Conservation (phyloP, 2,888 invertebrate genomes). For the Koerneria pararmatus region DNA sequence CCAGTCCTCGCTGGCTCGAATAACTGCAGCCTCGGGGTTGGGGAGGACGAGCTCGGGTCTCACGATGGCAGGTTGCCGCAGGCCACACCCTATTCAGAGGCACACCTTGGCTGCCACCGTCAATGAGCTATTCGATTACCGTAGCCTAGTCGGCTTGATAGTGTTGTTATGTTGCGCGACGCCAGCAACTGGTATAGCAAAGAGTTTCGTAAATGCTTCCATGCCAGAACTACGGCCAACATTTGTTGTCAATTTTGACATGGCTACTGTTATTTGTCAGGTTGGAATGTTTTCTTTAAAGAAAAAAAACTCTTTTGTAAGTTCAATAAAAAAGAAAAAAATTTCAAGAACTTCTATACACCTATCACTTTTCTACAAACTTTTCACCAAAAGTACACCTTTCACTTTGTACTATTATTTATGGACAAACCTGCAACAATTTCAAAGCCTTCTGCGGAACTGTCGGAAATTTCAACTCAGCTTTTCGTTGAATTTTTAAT, state of each 20-base stretch:
- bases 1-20: too few relatives aligned
- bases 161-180: not conserved
- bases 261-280: constrained; percentile 57
- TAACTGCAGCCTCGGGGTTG: too few relatives aligned
- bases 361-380: too few relatives aligned
- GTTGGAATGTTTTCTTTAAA: not conserved
- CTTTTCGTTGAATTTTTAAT: not conserved
- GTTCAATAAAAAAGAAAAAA: too few relatives aligned
- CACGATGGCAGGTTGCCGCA: too few relatives aligned
- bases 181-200: constrained; percentile 28
- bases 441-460: not conserved
- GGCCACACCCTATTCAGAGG: not conserved
- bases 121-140: too few relatives aligned
- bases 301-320: too few relatives aligned
- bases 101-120: not conserved
- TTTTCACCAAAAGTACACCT: too few relatives aligned
- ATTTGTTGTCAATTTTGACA: constrained; percentile 59
- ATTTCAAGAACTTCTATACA: too few relatives aligned
- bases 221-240: constrained; percentile 51
- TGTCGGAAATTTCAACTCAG: not conserved
- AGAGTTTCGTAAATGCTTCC: constrained; percentile 48
- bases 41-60: too few relatives aligned
- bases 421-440: too few relatives aligned
- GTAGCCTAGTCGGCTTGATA: not conserved
- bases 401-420: too few relatives aligned